These are phyloP conservation scores for Aphelinus certus DNA, from an alignment of 1,140 invertebrate genomes.

Conservation along the genomic window DNA sequence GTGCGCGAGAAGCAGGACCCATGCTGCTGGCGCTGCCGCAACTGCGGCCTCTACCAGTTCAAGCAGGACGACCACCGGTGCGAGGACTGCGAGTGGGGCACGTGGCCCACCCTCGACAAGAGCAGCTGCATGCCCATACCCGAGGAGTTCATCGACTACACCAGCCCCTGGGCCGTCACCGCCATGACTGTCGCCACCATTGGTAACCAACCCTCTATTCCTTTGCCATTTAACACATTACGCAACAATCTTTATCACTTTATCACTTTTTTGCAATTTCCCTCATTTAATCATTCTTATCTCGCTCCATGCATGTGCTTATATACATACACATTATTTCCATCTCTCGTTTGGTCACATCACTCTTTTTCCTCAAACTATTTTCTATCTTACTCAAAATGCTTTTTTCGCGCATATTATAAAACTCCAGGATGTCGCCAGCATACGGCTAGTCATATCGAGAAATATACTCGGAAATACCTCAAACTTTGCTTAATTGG, in stretches of 20 bases:
- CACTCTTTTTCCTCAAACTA: no score
- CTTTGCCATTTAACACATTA: no score
- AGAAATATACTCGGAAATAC: not conserved
- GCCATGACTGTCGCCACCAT: slow-evolving; percentile 64
- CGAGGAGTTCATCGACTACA: slow-evolving; percentile 68
- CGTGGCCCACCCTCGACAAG: slow-evolving; percentile 57
- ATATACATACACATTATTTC: no score
- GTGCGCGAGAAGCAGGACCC: slow-evolving; percentile 64
- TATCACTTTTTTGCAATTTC: no score
- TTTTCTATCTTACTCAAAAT: no score
- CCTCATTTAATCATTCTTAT: no score
- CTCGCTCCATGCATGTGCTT: no score
- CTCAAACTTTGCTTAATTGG: not conserved
- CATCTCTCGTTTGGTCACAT: no score
- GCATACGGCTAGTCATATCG: no score
- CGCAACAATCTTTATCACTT: no score
- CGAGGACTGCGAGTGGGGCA: slow-evolving; percentile 68
- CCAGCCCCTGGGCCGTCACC: slow-evolving; percentile 68
- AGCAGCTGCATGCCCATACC: slow-evolving; percentile 65
- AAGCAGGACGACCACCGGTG: slow-evolving; percentile 72
- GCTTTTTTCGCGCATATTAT: no score
- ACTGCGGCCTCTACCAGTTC: slow-evolving; percentile 72
- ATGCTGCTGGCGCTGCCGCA: slow-evolving; percentile 72
- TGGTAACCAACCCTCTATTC: slow-evolving; percentile 43
- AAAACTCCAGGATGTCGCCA: no score